Percentiles rank a stretch among this genome's conserved stretches.
These are phyloP conservation scores for Azorinus chamasolen DNA, from an alignment of 2,888 invertebrate genomes.

Conservation along the genomic window DNA sequence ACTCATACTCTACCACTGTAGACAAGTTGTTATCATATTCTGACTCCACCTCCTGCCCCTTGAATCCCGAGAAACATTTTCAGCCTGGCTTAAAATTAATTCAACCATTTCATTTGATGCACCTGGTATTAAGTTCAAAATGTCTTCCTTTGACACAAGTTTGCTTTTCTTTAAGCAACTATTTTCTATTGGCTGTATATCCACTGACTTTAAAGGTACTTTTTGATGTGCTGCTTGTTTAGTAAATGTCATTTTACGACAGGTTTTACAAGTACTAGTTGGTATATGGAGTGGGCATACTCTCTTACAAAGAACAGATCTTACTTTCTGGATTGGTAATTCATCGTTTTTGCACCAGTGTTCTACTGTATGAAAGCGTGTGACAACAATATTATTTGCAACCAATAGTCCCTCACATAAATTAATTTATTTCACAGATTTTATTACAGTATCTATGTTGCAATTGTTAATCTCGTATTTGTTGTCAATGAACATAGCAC, in stretches of 20 bases:
- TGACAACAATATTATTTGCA: neutral
- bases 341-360: neutral
- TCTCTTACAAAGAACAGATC: constrained; percentile 25
- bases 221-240: neutral
- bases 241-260: constrained; percentile 36
- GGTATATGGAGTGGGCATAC: constrained; percentile 19
- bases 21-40: constrained; percentile 23
- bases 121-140: constrained; percentile 37
- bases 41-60: constrained; percentile 39
- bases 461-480: neutral
- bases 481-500: neutral
- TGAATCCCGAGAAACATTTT: constrained; percentile 26
- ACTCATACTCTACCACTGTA: constrained; percentile 31
- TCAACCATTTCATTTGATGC: constrained; percentile 36
- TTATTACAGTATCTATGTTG: constrained; percentile 2
- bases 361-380: constrained; percentile 7
- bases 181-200: neutral
- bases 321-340: constrained; percentile 5
- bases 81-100: constrained; percentile 31
- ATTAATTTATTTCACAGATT: constrained; percentile 3
- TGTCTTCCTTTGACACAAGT: constrained; percentile 8
- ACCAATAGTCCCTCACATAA: constrained; percentile 26
- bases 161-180: neutral
- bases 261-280: constrained; percentile 20
- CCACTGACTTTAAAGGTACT: too few relatives aligned